Percentiles rank a stretch among this genome's conserved stretches.
Evolutionary conservation across 2,888 invertebrate genomes (phyloP).

Genomic region (Xanthostigma xanthostigma): DNA sequence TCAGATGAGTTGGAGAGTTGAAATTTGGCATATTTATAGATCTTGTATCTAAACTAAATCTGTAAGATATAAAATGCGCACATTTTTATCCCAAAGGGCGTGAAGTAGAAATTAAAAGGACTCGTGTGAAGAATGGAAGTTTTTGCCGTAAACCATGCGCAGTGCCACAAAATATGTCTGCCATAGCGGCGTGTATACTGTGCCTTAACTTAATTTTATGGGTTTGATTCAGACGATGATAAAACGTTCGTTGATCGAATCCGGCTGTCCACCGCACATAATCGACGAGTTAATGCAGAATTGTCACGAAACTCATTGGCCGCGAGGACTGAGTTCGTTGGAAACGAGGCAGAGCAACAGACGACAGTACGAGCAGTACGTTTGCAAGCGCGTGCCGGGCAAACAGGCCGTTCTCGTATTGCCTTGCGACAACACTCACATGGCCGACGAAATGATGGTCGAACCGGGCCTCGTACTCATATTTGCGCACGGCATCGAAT

Average conservation of each 20-base stretch:
- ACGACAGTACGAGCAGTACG: constrained; percentile 83
- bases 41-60: too few relatives aligned
- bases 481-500: constrained; percentile 93
- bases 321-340: constrained; percentile 77
- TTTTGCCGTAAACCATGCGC: neutral
- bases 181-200: neutral
- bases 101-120: too few relatives aligned
- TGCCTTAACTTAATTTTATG: constrained; percentile 2
- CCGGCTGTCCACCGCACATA: constrained; percentile 86
- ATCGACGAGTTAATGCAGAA: constrained; percentile 94
- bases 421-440: constrained; percentile 87
- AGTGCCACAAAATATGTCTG: neutral
- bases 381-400: constrained; percentile 86
- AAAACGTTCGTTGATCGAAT: constrained; percentile 80
- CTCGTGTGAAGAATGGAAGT: too few relatives aligned
- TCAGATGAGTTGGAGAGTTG: too few relatives aligned
- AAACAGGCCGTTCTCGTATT: constrained; percentile 92
- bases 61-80: too few relatives aligned
- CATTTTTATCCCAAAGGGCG: too few relatives aligned
- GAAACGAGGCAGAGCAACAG: constrained; percentile 91
- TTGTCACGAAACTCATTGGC: constrained; percentile 93
- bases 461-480: constrained; percentile 97
- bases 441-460: constrained; percentile 90
- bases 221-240: constrained; percentile 64
- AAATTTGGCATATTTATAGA: too few relatives aligned